These are phyloP conservation scores for Peromyscus attwateri DNA, from an alignment of 2,797 vertebrate genomes.

Conservation along the genomic window DNA sequence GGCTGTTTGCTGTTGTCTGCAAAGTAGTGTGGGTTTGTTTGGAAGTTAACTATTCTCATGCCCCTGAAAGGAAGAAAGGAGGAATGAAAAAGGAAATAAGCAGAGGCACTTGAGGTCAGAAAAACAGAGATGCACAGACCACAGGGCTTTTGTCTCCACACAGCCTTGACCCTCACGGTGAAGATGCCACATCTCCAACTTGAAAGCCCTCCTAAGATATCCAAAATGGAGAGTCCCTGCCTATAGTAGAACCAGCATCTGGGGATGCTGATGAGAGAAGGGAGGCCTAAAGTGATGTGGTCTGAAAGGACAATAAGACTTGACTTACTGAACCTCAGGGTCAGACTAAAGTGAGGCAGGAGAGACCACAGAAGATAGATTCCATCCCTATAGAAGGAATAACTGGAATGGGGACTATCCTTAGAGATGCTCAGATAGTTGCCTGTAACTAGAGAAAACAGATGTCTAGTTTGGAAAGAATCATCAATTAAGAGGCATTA, in stretches of 20 bases:
- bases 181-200: not conserved
- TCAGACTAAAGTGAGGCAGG: not conserved
- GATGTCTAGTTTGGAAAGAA: not conserved
- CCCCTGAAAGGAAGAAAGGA: not conserved
- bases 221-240: not conserved
- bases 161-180: no score
- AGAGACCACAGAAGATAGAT: not conserved
- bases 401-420: not conserved
- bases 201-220: not conserved
- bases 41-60: conserved; percentile 69
- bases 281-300: no score
- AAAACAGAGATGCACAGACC: not conserved
- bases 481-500: not conserved
- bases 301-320: not conserved
- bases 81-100: not conserved
- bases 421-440: not conserved
- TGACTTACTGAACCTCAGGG: not conserved
- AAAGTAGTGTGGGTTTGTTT: conserved; percentile 56
- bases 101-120: not conserved
- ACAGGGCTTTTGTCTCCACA: not conserved
- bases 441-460: not conserved
- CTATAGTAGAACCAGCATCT: not conserved
- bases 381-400: not conserved
- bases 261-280: not conserved
- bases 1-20: conserved; percentile 58